Percentiles rank a stretch among this genome's conserved stretches.
Conservation (phyloP, 2,888 invertebrate genomes). For the Cephus sareptanus region DNA sequence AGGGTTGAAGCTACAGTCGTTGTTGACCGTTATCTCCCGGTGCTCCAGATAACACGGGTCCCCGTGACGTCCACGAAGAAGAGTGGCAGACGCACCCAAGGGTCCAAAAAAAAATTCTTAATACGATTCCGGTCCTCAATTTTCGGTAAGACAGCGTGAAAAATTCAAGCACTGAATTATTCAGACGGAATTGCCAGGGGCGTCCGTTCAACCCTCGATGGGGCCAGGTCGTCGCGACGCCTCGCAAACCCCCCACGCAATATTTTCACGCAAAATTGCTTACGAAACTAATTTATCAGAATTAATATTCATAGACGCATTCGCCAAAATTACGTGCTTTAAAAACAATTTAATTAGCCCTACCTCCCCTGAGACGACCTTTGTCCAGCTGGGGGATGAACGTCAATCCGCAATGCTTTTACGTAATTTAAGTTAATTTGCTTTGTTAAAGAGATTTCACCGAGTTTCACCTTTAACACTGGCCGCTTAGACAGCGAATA, state of each 20-base stretch:
- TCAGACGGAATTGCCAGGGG: constrained; percentile 6
- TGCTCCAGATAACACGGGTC: neutral
- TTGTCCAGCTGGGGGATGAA: neutral
- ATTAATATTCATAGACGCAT: constrained; percentile 46
- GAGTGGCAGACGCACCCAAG: neutral
- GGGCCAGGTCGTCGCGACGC: neutral
- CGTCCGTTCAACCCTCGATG: neutral
- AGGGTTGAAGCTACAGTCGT: neutral
- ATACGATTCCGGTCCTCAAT: constrained; percentile 12
- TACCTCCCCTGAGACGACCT: constrained; percentile 3
- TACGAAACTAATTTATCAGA: constrained; percentile 43
- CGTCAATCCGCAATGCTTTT: neutral
- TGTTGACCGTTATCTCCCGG: neutral
- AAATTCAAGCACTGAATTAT: constrained; percentile 19
- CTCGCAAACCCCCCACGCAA: constrained; percentile 15
- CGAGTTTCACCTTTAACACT: neutral
- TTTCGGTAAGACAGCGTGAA: constrained; percentile 15
- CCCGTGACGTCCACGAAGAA: neutral
- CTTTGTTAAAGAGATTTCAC: neutral
- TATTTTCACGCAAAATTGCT: constrained; percentile 36
- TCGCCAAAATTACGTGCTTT: constrained; percentile 23
- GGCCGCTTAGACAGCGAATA: neutral
- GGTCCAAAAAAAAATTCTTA: neutral
- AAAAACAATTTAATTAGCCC: constrained; percentile 22
- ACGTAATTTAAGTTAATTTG: neutral